A percentile compares a stretch with the other conserved stretches of the same genome.
Conservation (phyloP, 2,888 invertebrate genomes). For the Drosophila bunnanda region DNA sequence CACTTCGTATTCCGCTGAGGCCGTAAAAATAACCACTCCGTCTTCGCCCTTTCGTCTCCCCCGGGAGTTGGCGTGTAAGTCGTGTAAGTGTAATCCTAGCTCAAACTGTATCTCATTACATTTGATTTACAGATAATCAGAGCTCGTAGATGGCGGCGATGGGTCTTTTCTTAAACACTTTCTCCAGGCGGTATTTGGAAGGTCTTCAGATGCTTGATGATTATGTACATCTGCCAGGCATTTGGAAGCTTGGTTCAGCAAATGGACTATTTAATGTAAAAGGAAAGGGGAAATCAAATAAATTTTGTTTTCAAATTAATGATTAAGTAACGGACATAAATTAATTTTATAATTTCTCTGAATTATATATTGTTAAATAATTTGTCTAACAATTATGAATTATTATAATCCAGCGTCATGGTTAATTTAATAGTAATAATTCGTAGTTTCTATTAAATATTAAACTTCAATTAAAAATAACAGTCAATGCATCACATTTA, state of each 20-base stretch:
- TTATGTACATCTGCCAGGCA: neutral
- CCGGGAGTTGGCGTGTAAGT: conserved; percentile 13
- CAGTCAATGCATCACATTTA: neutral
- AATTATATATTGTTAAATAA: neutral
- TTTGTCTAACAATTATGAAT: neutral
- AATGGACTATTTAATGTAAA: neutral
- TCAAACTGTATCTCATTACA: conserved; percentile 53
- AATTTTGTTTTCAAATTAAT: too few relatives aligned
- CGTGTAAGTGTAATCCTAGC: conserved; percentile 40
- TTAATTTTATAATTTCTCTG: neutral
- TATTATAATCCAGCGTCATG: neutral
- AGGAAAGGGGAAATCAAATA: neutral
- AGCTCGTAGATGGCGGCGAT: conserved; percentile 29
- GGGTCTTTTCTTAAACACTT: conserved; percentile 52
- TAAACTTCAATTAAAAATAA: neutral
- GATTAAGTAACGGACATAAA: neutral
- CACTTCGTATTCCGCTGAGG: conserved; percentile 34
- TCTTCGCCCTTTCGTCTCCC: neutral
- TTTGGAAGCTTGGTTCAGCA: neutral
- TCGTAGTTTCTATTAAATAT: neutral
- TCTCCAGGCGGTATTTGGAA: conserved; percentile 16
- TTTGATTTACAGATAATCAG: conserved; percentile 62
- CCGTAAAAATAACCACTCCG: conserved; percentile 47
- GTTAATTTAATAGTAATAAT: neutral
- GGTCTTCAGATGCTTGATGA: neutral